These are phyloP conservation scores for Ivindomyrus marchei DNA, from an alignment of 2,113 vertebrate genomes.

Conservation along the genomic window DNA sequence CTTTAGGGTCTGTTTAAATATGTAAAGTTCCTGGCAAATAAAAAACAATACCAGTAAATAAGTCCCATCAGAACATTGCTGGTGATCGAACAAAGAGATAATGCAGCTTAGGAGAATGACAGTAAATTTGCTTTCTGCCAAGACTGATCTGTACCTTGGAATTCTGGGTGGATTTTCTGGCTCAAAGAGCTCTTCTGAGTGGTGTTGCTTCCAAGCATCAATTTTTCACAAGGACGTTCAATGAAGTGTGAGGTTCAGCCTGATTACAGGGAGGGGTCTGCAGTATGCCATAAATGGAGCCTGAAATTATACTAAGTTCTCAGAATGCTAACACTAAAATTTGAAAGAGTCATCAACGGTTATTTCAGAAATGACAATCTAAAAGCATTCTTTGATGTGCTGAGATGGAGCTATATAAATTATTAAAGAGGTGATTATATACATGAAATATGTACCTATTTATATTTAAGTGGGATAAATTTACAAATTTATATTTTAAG, in stretches of 20 bases:
- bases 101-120: constrained; percentile 5
- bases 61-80: constrained; percentile 55
- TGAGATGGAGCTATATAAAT: background rate
- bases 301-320: background rate
- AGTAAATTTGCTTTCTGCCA: constrained; percentile 2
- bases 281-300: background rate
- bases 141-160: constrained; percentile 14
- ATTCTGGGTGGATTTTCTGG: background rate
- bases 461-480: background rate
- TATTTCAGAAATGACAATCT: background rate
- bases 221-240: background rate
- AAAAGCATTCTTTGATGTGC: background rate
- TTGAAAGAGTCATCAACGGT: background rate
- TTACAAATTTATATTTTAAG: background rate
- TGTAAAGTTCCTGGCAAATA: background rate
- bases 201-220: background rate
- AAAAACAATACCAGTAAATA: constrained; percentile 35
- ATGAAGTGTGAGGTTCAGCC: background rate
- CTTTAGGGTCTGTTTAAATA: background rate
- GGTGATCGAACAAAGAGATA: constrained; percentile 42
- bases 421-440: background rate
- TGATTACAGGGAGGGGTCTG: background rate
- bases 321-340: background rate
- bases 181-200: background rate
- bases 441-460: background rate